A percentile compares a stretch with the other conserved stretches of the same genome.
Evolutionary conservation across 2,113 vertebrate genomes (phyloP).

Genomic region (Pelobates fuscus): DNA sequence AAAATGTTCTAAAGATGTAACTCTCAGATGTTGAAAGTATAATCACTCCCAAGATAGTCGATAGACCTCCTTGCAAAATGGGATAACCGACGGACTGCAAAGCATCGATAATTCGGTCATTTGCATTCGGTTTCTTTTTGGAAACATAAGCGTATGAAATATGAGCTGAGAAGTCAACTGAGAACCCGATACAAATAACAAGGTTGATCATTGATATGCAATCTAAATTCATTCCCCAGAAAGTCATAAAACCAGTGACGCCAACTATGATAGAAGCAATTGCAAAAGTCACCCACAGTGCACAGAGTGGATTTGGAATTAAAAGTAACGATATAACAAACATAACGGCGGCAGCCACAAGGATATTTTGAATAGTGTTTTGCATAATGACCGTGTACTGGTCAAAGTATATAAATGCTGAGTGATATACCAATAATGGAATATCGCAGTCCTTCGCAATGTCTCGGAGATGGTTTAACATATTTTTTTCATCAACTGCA

Average conservation of each 20-base stretch:
- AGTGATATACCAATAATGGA: slow-evolving; percentile 72
- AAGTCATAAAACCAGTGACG: slow-evolving; percentile 70
- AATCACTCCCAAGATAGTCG: slow-evolving; percentile 73
- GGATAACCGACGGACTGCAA: slow-evolving; percentile 69
- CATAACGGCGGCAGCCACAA: slow-evolving; percentile 63
- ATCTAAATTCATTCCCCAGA: slow-evolving; percentile 72
- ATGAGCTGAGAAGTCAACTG: slow-evolving; percentile 73
- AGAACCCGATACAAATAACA: slow-evolving; percentile 77
- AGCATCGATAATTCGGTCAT: slow-evolving; percentile 62
- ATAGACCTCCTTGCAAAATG: slow-evolving; percentile 63
- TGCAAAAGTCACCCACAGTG: slow-evolving; percentile 70
- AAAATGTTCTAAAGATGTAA: slow-evolving; percentile 71
- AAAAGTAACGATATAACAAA: slow-evolving; percentile 64
- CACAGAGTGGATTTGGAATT: slow-evolving; percentile 70
- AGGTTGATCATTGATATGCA: slow-evolving; percentile 76
- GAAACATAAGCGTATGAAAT: slow-evolving; percentile 68
- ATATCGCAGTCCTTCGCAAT: slow-evolving; percentile 61
- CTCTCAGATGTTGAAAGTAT: slow-evolving; percentile 65
- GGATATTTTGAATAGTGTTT: slow-evolving; percentile 64
- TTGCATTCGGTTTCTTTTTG: slow-evolving; percentile 56
- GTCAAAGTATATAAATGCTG: slow-evolving; percentile 71
- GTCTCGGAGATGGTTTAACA: slow-evolving; percentile 65
- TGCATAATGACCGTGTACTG: slow-evolving; percentile 68
- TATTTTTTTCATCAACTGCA: slow-evolving; percentile 55
- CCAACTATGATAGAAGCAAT: slow-evolving; percentile 74